Conservation (phyloP, 2,797 vertebrate species). For the Loris lydekkerianus region DNA sequence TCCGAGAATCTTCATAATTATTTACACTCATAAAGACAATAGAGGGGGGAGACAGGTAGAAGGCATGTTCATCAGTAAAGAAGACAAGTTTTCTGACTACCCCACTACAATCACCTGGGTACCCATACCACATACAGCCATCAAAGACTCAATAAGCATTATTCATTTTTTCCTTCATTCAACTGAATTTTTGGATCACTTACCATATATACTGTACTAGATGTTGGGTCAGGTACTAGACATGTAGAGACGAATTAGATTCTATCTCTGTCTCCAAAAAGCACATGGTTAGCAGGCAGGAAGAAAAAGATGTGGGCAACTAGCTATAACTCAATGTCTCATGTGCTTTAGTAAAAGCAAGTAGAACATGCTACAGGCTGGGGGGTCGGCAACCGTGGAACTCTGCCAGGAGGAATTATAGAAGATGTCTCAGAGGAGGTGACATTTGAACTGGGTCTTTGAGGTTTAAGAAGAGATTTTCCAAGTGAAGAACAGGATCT, state of each 20-base stretch:
- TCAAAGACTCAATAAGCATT: background rate
- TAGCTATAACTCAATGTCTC: background rate
- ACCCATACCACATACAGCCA: background rate
- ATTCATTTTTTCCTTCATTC: slow-evolving; percentile 17
- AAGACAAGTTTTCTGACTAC: background rate
- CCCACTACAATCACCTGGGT: background rate
- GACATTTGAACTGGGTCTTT: background rate
- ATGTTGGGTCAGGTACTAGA: background rate
- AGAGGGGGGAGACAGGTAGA: background rate
- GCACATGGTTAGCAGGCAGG: background rate
- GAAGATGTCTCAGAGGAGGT: background rate
- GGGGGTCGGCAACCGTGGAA: background rate
- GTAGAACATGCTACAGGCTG: background rate
- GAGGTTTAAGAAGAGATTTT: background rate
- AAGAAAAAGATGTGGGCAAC: background rate
- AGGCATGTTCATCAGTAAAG: background rate
- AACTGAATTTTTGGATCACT: background rate
- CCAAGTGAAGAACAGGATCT: background rate
- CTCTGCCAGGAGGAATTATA: background rate
- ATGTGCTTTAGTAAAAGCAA: background rate
- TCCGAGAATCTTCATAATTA: background rate
- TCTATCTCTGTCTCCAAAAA: background rate
- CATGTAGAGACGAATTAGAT: background rate
- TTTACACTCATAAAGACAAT: slow-evolving; percentile 6
- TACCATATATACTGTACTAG: background rate